These are phyloP conservation scores for Gryon sp. DNA, from an alignment of 1,140 invertebrate species.

Conservation along the genomic window DNA sequence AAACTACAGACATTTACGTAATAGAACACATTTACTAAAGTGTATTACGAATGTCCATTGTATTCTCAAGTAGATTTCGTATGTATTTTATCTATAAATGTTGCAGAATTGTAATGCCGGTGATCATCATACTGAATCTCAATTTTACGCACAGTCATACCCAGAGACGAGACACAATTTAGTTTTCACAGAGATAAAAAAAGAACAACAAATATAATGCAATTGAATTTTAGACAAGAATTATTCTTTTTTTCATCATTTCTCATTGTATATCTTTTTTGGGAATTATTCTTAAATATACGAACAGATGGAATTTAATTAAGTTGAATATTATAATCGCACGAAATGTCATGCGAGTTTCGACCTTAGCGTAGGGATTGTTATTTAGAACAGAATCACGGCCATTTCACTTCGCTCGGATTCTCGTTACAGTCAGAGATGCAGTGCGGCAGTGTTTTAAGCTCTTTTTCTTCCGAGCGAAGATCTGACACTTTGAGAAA, in stretches of 20 bases:
- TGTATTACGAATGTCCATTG: slow-evolving; percentile 6
- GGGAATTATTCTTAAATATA: slow-evolving; percentile 6
- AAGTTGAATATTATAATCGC: slow-evolving; percentile 15
- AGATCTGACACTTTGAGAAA: slow-evolving; percentile 64
- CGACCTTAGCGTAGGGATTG: slow-evolving; percentile 29
- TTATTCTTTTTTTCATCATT: not conserved
- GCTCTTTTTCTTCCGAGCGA: slow-evolving; percentile 47
- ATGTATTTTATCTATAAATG: not conserved
- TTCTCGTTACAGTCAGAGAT: slow-evolving; percentile 55
- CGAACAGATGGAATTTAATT: slow-evolving; percentile 17
- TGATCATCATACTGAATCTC: too few relatives aligned
- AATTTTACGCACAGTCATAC: too few relatives aligned
- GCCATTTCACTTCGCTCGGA: slow-evolving; percentile 50
- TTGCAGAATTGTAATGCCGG: not conserved
- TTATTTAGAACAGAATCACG: slow-evolving; percentile 44
- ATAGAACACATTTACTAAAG: slow-evolving; percentile 15
- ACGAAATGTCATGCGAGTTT: slow-evolving; percentile 21
- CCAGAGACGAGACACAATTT: too few relatives aligned
- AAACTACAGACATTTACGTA: slow-evolving; percentile 18
- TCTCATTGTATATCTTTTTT: not conserved
- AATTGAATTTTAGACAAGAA: too few relatives aligned
- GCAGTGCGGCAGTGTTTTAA: slow-evolving; percentile 48
- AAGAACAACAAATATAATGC: too few relatives aligned
- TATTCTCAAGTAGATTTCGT: not conserved
- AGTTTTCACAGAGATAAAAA: too few relatives aligned